These are phyloP conservation scores for Hystrix brachyura DNA, from an alignment of 2,113 vertebrate species.

Conservation along the genomic window DNA sequence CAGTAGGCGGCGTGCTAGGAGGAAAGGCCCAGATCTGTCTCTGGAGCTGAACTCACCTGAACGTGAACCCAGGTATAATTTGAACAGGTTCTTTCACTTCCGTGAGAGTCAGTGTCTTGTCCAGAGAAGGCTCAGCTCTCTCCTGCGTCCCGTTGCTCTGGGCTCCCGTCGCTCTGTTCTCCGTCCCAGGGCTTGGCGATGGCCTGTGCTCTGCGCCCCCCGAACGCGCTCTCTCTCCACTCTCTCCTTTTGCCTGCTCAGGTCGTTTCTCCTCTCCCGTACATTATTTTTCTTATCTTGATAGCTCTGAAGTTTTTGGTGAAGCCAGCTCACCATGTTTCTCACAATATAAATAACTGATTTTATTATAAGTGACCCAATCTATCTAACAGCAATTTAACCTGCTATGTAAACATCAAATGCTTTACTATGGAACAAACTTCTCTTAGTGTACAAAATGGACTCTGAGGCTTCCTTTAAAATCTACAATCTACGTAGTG, in stretches of 20 bases:
- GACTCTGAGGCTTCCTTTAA: neutral
- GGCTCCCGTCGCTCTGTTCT: accelerated
- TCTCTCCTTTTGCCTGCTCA: neutral
- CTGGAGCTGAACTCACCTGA: neutral
- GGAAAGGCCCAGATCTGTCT: too few species aligned
- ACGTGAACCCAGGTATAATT: too few species aligned
- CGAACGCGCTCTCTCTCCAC: accelerated
- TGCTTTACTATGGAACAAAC: neutral
- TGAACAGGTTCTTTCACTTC: neutral
- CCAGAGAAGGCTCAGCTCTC: neutral
- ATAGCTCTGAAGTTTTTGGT: neutral
- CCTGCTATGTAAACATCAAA: neutral
- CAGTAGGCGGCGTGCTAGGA: too few species aligned
- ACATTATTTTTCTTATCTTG: neutral
- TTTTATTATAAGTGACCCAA: neutral
- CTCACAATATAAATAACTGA: neutral
- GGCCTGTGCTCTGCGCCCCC: neutral
- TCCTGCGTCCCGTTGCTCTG: accelerated
- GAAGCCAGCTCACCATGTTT: neutral
- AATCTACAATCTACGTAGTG: neutral
- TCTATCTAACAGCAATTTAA: neutral
- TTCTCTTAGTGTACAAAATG: neutral
- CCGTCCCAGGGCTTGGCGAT: too few species aligned
- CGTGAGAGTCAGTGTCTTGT: neutral
- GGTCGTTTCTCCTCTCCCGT: neutral